Base-by-base conservation (phyloP, 2,113 vertebrate genomes). In the Macroglossus sobrinus region DNA sequence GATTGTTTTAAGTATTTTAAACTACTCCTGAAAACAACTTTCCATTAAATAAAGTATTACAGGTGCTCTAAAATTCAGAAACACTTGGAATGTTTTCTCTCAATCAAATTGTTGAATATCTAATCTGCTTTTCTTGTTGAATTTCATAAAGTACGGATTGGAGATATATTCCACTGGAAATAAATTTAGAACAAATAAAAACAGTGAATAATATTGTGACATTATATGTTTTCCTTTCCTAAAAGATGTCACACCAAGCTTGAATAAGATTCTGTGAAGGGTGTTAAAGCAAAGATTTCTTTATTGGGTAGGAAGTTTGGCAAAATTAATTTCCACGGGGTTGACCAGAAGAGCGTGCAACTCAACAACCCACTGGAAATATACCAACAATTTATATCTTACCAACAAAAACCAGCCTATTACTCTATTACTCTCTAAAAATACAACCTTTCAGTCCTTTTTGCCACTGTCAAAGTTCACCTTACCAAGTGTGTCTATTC, bases 181-280 rank as follows among this genome's bases (percentile, higher is more conserved):
- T 85, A 45, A 81, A 55, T 81, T 84, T 92, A 90, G 61, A 93
- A 87, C n/a, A 78, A 86, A 78, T 93, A 71, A 96, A 88, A 87
- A 88, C 40, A 93, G 9, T 78, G 69, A 64, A 57, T 66, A 90
- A 57, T 84, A 74, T 40, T 61, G 24, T 81, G 53, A 84, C 63
- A 43, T 61, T n/a, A 19, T 90, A 35, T 76, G 16, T 92, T 86
- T 84, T 45, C 30, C 35, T 71, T 75, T 40, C 53, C 24, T 80
- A 92, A 90, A 95, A 85, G 18, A 50, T 38, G 12, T 43, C 61
- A 79, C 4, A n/a, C 4, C 45, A 84, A 66, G 40, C 38, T 82
- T 79, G 13, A 59, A 21, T 55, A 22, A 90, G 19, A 26, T 87
- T 69, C 35, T 68, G 7, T 53, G 21, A 79, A 71, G 16, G 4